Percentiles rank a stretch among this genome's conserved stretches.
Conservation (phyloP, 2,888 invertebrate genomes). For the Smittia sp. region DNA sequence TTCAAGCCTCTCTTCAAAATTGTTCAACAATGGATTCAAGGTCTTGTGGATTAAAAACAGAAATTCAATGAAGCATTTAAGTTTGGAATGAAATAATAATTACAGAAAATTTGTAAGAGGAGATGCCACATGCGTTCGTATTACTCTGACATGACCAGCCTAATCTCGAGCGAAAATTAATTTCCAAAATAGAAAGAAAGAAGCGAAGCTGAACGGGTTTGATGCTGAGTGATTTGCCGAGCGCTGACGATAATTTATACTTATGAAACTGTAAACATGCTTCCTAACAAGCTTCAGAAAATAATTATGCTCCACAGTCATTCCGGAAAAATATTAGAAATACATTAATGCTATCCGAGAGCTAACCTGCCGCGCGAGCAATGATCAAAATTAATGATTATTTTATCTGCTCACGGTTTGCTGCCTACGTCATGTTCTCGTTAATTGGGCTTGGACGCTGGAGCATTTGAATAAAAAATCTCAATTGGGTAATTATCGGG, state of each 20-base stretch:
- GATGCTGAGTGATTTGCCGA: constrained; percentile 3
- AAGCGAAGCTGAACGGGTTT: too few relatives aligned
- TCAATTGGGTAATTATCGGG: background rate
- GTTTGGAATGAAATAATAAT: background rate
- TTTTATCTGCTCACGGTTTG: background rate
- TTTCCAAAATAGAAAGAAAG: background rate
- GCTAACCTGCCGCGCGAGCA: constrained; percentile 9
- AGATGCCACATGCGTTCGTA: too few relatives aligned
- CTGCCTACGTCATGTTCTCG: constrained; percentile 3
- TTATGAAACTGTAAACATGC: background rate
- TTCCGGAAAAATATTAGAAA: constrained; percentile 23
- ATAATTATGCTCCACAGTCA: background rate
- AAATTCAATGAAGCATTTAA: background rate
- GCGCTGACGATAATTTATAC: constrained; percentile 8
- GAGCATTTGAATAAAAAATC: background rate
- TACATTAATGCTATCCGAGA: background rate
- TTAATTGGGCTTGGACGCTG: background rate
- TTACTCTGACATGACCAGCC: background rate
- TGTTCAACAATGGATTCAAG: background rate
- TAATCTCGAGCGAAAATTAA: constrained; percentile 3
- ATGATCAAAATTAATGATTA: constrained; percentile 15
- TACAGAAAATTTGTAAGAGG: background rate
- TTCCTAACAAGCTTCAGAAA: background rate
- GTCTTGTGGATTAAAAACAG: constrained; percentile 6
- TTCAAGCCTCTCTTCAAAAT: too few relatives aligned